Conservation (phyloP, 1,140 invertebrate genomes). For the Elysia chlorotica region DNA sequence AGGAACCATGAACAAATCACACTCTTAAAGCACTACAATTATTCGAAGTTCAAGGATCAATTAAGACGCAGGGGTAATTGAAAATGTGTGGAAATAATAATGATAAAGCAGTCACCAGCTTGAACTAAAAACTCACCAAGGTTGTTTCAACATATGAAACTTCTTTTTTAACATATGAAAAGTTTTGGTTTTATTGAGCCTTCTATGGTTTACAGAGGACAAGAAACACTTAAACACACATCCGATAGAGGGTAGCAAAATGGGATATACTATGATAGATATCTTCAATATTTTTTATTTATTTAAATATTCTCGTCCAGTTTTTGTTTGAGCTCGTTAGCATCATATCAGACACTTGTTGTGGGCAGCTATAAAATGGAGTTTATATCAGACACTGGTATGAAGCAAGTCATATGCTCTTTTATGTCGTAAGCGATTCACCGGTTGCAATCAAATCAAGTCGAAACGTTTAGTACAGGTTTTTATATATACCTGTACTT, state of each 20-base stretch:
- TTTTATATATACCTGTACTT: too few species aligned
- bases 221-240: too few species aligned
- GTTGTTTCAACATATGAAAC: not conserved
- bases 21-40: not conserved
- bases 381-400: too few species aligned
- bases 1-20: not conserved
- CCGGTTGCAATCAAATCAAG: too few species aligned
- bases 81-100: not conserved
- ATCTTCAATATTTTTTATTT: too few species aligned
- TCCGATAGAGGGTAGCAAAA: too few species aligned
- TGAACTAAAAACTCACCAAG: not conserved
- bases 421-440: too few species aligned
- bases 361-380: too few species aligned
- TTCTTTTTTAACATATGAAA: not conserved
- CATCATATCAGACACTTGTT: too few species aligned
- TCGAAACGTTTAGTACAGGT: too few species aligned
- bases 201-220: not conserved
- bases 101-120: not conserved
- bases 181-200: not conserved
- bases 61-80: not conserved
- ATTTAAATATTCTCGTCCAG: not conserved
- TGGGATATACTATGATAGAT: too few species aligned
- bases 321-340: not conserved
- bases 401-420: too few species aligned
- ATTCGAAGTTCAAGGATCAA: not conserved